Evolutionary conservation across 2,113 vertebrate genomes (phyloP).

Genomic region (Hyperoodon ampullatus): DNA sequence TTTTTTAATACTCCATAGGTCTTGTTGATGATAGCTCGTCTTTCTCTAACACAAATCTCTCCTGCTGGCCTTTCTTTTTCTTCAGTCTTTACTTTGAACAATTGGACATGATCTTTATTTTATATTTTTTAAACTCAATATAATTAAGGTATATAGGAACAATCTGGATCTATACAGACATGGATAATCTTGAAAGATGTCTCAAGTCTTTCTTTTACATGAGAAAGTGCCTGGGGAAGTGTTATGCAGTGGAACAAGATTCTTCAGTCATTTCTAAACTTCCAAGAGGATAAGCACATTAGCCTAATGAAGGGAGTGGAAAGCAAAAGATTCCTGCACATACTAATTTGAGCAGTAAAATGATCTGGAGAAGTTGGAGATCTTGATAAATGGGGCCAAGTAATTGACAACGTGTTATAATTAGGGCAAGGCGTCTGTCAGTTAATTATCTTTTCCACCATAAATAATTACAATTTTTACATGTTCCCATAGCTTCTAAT

Average conservation of each 20-base stretch:
- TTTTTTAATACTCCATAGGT: background rate
- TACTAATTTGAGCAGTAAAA: conserved; percentile 75
- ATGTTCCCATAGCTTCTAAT: conserved; percentile 71
- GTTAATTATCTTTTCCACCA: conserved; percentile 77
- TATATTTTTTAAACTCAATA: conserved; percentile 37
- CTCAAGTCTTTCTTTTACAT: conserved; percentile 34
- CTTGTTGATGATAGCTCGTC: background rate
- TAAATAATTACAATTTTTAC: conserved; percentile 77
- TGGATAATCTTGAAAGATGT: conserved; percentile 17
- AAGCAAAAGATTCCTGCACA: conserved; percentile 54
- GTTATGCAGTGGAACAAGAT: conserved; percentile 34
- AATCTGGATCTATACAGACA: background rate
- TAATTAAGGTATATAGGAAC: conserved; percentile 19
- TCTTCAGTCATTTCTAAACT: conserved; percentile 37
- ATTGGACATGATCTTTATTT: background rate
- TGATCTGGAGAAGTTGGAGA: conserved; percentile 72
- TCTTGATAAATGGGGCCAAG: conserved; percentile 75
- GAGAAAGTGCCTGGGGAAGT: conserved; percentile 68
- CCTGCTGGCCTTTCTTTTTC: background rate
- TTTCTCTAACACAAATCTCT: background rate
- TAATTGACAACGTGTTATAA: conserved; percentile 78
- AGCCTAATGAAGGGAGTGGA: conserved; percentile 73
- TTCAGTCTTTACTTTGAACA: conserved; percentile 12
- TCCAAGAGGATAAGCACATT: conserved; percentile 59
- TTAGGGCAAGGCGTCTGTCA: conserved; percentile 75